Percentiles rank a stretch among this genome's conserved stretches.
These are phyloP conservation scores for Dysidea cf. avara DNA, from an alignment of 37 sponge, comb jelly and placozoan genomes.

Conservation along the genomic window DNA sequence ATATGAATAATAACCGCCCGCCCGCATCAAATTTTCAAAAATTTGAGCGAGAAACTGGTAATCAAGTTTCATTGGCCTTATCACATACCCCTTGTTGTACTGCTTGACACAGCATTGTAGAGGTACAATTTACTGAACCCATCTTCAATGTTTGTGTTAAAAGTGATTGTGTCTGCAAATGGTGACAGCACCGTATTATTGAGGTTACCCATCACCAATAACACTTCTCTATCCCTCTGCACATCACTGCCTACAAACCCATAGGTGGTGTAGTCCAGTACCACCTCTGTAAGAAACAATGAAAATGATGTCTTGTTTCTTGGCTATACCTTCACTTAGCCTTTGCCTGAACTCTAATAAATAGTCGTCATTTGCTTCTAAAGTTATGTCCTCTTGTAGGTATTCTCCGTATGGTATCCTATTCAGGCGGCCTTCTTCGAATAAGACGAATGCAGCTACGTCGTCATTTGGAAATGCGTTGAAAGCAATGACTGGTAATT, in stretches of 20 bases:
- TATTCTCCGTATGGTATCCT: constrained; percentile 20
- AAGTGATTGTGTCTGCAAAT: neutral
- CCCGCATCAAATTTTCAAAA: too few species aligned
- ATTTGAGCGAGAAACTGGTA: too few species aligned
- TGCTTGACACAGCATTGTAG: neutral
- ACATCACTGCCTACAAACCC: constrained; percentile 13
- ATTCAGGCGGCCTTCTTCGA: constrained; percentile 12
- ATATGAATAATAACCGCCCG: too few species aligned
- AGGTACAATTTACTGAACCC: constrained; percentile 28
- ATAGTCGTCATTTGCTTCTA: constrained; percentile 21
- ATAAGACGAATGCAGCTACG: constrained; percentile 20
- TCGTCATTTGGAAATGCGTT: constrained; percentile 13
- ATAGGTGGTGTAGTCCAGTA: constrained; percentile 4
- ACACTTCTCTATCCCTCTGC: neutral
- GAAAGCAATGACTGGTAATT: neutral
- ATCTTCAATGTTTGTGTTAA: neutral
- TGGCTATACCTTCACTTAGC: constrained; percentile 8
- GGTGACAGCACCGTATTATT: neutral
- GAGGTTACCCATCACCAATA: neutral
- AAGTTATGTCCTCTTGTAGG: neutral
- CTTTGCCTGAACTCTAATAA: constrained; percentile 11
- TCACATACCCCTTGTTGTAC: neutral
- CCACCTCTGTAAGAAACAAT: neutral
- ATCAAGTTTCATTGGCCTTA: too few species aligned
- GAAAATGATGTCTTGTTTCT: neutral